Evolutionary conservation across 2,797 vertebrate species (phyloP), one percentile per base, ranked within the genome.

Genomic region (Erethizon dorsatum): DNA sequence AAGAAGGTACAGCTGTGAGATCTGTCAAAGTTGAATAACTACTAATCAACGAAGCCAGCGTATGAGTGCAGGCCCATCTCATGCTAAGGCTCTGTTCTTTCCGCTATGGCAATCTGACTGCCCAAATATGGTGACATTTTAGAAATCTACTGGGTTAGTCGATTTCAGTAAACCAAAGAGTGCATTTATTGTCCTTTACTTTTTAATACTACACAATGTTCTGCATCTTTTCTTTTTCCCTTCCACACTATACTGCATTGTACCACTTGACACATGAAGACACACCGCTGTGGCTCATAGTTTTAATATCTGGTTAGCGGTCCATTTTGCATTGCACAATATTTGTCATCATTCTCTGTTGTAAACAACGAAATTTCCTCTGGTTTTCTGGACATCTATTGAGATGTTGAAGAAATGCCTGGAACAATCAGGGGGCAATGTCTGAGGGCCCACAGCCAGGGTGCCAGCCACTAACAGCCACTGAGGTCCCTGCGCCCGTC

Each of bases 301-400:
- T 88, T 94, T 83, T 73, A 75, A 57, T 63, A n/a, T 57, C 78
- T 52, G 28, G 18, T 17, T 63, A 93, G 8, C 9, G 24, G 90
- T 45, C 13, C 10, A 20, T 63, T 91, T 96, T 71, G 37, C 52
- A 57, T 13, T 63, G 15, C 11, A 52, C 4, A 41, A 8, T 77
- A n/a, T 86, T 89, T 93, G 56, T 90, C 52, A 41, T 73, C 54
- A 92, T 45, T 90, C 52, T 80, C 80, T 88, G 52, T 41, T 56
- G 28, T 71, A 10, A 54, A 59, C 12, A 71, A 54, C 6, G 59
- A 67, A 65, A 57, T 85, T 95, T 97, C 90, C 75, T 73, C 45
- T 83, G 67, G 14, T 22, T 52, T 54, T 93, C 71, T 91, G 77
- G 5, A 77, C 59, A 50, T 73, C 14, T 57, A 73, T 12, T 22